These are phyloP conservation scores for Belonocnema kinseyi DNA, from an alignment of 1,140 invertebrate species.

Conservation along the genomic window DNA sequence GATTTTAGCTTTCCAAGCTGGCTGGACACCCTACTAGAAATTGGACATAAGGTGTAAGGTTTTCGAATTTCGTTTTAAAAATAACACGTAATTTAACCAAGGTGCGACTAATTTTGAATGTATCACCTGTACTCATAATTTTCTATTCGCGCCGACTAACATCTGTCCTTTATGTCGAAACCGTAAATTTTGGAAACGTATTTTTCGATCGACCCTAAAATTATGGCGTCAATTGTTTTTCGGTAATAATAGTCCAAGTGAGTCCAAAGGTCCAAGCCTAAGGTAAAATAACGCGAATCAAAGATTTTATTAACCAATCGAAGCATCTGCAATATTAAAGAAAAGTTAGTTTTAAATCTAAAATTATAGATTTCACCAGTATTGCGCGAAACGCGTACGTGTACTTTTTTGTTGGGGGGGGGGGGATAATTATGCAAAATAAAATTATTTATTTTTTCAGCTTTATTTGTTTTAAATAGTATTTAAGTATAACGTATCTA, in stretches of 20 bases:
- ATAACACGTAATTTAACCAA: slow-evolving; percentile 9
- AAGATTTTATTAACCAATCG: slow-evolving; percentile 3
- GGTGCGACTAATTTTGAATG: neutral
- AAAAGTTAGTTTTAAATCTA: too few relatives aligned
- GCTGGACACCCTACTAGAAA: too few relatives aligned
- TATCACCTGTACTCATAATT: neutral
- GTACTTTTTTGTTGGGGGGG: neutral
- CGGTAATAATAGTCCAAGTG: slow-evolving; percentile 56
- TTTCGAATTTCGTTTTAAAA: neutral
- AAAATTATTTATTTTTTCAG: too few relatives aligned
- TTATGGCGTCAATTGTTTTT: slow-evolving; percentile 58
- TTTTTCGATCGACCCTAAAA: slow-evolving; percentile 52
- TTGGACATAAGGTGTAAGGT: too few relatives aligned
- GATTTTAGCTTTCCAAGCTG: too few relatives aligned
- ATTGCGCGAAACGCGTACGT: neutral
- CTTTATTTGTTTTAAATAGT: too few relatives aligned
- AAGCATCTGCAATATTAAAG: too few relatives aligned
- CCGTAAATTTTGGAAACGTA: slow-evolving; percentile 52
- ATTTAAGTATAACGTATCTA: too few relatives aligned
- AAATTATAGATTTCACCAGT: too few relatives aligned
- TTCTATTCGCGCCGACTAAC: slow-evolving; percentile 18
- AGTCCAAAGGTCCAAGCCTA: too few relatives aligned
- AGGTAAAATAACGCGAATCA: slow-evolving; percentile 5
- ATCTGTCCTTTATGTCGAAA: slow-evolving; percentile 37
- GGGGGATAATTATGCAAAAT: too few relatives aligned